Evolutionary conservation across 2,797 vertebrate genomes (phyloP).

Genomic region (Paratrypauchen microcephalus): DNA sequence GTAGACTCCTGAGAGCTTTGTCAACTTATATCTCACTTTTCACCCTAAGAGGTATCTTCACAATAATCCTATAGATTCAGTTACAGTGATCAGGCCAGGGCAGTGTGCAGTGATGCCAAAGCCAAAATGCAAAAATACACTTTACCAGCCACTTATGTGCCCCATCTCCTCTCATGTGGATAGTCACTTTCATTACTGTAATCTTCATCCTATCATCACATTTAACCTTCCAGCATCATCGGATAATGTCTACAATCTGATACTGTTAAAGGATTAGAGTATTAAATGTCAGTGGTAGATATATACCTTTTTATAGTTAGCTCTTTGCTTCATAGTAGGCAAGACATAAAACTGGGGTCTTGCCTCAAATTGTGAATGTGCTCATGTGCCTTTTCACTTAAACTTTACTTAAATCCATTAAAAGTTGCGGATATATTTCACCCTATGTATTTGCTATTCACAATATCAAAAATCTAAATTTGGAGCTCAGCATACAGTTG

Average conservation of each 20-base stretch:
- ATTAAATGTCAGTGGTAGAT: background rate
- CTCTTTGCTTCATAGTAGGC: too few species aligned
- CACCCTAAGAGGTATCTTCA: constrained; percentile 1
- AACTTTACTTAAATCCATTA: too few species aligned
- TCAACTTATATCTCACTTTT: constrained; percentile 18
- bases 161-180: constrained; percentile 9
- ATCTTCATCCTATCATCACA: background rate
- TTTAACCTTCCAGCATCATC: background rate
- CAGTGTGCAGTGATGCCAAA: background rate
- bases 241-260: background rate
- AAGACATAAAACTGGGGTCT: too few species aligned
- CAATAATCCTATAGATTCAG: constrained; percentile 22
- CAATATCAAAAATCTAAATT: too few species aligned
- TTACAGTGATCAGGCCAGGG: constrained; percentile 18
- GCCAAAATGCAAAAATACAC: constrained; percentile 57
- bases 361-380: too few species aligned
- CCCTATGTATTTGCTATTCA: too few species aligned
- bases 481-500: too few species aligned
- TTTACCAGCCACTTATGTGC: constrained; percentile 33
- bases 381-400: too few species aligned
- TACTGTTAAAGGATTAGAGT: background rate
- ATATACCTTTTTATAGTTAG: background rate
- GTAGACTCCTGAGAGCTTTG: constrained; percentile 6
- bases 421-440: too few species aligned
- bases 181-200: background rate